Percentiles rank a stretch among this genome's conserved stretches.
Conservation (phyloP, 2,888 invertebrate genomes). For the Nomada ruficornis region DNA sequence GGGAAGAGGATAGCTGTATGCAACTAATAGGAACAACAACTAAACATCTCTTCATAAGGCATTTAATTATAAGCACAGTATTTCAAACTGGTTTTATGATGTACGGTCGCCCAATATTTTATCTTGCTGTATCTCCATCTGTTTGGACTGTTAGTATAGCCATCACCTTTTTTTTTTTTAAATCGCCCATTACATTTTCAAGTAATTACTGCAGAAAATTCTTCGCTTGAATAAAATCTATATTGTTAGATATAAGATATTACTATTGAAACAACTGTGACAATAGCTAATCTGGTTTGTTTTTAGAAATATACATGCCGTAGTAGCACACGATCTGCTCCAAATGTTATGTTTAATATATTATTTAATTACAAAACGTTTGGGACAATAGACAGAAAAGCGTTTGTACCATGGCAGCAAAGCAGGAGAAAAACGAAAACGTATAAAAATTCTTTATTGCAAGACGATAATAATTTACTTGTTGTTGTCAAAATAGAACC, state of each 20-base stretch:
- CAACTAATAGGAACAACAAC: slow-evolving; percentile 87
- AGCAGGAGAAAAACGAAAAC: slow-evolving; percentile 69
- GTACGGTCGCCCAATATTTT: slow-evolving; percentile 88
- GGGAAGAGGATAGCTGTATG: slow-evolving; percentile 85
- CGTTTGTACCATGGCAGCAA: slow-evolving; percentile 89
- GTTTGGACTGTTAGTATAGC: slow-evolving; percentile 86
- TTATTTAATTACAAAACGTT: slow-evolving; percentile 88
- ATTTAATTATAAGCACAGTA: slow-evolving; percentile 87
- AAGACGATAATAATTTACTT: slow-evolving; percentile 74
- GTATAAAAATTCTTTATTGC: accelerated
- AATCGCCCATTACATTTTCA: background rate
- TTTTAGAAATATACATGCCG: slow-evolving; percentile 39
- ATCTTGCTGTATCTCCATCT: slow-evolving; percentile 87
- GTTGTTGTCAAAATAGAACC: slow-evolving; percentile 89
- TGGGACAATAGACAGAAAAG: slow-evolving; percentile 84
- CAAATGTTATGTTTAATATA: slow-evolving; percentile 87
- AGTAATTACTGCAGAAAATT: background rate
- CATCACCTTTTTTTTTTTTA: background rate
- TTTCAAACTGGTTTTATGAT: slow-evolving; percentile 86
- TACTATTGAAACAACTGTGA: background rate
- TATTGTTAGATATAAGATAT: background rate
- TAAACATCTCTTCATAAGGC: slow-evolving; percentile 86
- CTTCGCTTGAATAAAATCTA: no score
- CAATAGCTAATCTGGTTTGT: slow-evolving; percentile 17
- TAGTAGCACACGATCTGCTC: accelerated